These are phyloP conservation scores for Mystacornis crossleyi DNA, from an alignment of 2,113 vertebrate genomes.

Conservation along the genomic window DNA sequence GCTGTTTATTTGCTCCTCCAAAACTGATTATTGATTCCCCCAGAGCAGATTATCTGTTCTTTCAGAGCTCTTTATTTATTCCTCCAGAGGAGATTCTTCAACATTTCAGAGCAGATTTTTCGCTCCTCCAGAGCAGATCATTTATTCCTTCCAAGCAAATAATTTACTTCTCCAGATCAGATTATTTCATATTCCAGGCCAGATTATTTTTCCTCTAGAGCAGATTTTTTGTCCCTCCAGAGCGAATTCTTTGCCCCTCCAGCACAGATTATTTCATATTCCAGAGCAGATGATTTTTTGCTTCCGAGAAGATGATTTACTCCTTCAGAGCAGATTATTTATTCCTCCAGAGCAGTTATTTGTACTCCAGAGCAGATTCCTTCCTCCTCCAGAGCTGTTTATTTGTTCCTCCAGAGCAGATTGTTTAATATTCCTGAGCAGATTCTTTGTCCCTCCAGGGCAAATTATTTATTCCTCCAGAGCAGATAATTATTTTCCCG, in stretches of 20 bases:
- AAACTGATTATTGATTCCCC: too few species aligned
- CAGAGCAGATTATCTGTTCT: too few species aligned
- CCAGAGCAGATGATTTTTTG: neutral
- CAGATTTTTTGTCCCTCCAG: neutral
- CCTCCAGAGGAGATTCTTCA: too few species aligned
- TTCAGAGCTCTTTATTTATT: too few species aligned
- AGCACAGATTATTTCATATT: fast-evolving
- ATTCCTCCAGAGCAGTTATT: neutral
- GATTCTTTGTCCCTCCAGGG: neutral
- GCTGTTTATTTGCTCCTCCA: too few species aligned
- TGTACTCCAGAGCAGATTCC: neutral
- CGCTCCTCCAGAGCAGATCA: neutral
- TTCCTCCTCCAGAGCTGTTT: neutral
- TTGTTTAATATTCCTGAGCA: neutral
- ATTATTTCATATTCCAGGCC: neutral
- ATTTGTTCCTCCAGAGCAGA: neutral
- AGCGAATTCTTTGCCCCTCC: neutral
- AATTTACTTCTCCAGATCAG: neutral
- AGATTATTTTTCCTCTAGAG: neutral
- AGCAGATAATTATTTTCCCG: neutral
- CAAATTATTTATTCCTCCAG: neutral
- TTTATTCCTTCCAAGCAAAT: neutral
- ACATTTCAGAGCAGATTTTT: too few species aligned
- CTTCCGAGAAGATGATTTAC: neutral
- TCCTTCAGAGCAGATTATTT: neutral